These are phyloP conservation scores for Scaptomyza reducta DNA, from an alignment of 2,888 invertebrate species.

Conservation along the genomic window DNA sequence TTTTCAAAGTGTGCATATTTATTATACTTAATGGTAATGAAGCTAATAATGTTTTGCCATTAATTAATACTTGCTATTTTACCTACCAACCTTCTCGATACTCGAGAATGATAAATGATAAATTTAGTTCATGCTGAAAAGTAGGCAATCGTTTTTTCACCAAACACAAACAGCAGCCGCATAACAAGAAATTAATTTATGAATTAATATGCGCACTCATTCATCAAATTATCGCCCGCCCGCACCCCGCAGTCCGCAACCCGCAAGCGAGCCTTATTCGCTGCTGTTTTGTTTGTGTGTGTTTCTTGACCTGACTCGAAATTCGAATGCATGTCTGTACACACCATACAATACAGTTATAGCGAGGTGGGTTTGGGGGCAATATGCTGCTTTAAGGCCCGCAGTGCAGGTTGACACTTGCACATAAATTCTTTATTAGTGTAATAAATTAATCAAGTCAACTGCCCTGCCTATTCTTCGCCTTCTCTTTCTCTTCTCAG, in stretches of 20 bases:
- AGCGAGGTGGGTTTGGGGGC: conserved; percentile 1
- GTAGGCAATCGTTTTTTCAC: conserved; percentile 55
- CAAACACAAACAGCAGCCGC: conserved; percentile 41
- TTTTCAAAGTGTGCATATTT: not conserved
- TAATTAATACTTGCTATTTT: not conserved
- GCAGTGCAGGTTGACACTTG: conserved; percentile 78
- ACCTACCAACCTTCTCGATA: not conserved
- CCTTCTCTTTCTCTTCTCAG: conserved; percentile 7
- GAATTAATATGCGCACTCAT: conserved; percentile 79
- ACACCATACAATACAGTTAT: not conserved
- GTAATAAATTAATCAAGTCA: conserved; percentile 79
- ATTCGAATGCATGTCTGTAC: conserved; percentile 6
- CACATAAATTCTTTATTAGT: conserved; percentile 78
- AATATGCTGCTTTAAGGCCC: conserved; percentile 43
- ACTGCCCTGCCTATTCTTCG: conserved; percentile 46
- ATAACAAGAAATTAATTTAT: conserved; percentile 72
- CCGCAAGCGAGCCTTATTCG: not conserved
- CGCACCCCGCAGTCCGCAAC: not conserved
- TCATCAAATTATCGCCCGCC: conserved; percentile 70
- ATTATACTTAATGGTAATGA: conserved; percentile 1
- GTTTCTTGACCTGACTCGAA: conserved; percentile 68
- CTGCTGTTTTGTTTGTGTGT: conserved; percentile 4
- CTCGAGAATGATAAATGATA: conserved; percentile 23
- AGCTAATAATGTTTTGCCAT: not conserved
- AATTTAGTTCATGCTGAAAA: conserved; percentile 19